Evolutionary conservation across 2,888 invertebrate species (phyloP).

Genomic region (Caenorhabditis virilis): DNA sequence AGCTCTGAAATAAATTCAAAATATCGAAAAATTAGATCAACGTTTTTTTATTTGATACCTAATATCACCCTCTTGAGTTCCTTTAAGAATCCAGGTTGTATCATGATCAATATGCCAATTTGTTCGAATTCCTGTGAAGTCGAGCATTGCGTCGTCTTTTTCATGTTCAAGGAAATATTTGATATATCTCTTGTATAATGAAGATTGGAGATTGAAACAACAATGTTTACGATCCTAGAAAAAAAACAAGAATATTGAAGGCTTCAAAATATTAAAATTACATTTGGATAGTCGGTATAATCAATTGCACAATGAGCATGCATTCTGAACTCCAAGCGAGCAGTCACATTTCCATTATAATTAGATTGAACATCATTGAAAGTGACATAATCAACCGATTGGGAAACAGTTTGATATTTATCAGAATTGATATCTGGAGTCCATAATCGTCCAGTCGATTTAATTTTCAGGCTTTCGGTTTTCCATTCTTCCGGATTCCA

Average conservation of each 20-base stretch:
- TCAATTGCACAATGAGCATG: constrained; percentile 58
- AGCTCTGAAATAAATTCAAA: constrained; percentile 38
- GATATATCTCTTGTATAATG: constrained; percentile 52
- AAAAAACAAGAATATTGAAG: neutral
- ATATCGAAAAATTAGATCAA: neutral
- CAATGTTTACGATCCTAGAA: constrained; percentile 59
- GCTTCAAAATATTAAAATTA: constrained; percentile 7
- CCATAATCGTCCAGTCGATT: constrained; percentile 58
- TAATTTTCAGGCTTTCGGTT: constrained; percentile 52
- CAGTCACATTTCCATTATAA: constrained; percentile 57
- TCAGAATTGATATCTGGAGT: constrained; percentile 62
- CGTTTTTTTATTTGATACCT: constrained; percentile 25
- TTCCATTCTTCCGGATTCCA: constrained; percentile 62
- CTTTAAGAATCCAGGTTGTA: constrained; percentile 48
- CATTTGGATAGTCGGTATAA: constrained; percentile 60
- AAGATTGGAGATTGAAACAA: constrained; percentile 56
- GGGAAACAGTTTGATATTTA: constrained; percentile 57
- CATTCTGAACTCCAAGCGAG: constrained; percentile 57
- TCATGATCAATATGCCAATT: constrained; percentile 56
- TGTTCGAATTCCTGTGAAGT: constrained; percentile 41
- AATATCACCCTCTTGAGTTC: constrained; percentile 48
- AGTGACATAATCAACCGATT: constrained; percentile 57
- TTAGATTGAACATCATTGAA: constrained; percentile 53
- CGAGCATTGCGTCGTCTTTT: constrained; percentile 39
- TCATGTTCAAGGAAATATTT: constrained; percentile 54